These are phyloP conservation scores for Pedicia rivosa DNA, from an alignment of 2,888 invertebrate genomes.

Conservation along the genomic window DNA sequence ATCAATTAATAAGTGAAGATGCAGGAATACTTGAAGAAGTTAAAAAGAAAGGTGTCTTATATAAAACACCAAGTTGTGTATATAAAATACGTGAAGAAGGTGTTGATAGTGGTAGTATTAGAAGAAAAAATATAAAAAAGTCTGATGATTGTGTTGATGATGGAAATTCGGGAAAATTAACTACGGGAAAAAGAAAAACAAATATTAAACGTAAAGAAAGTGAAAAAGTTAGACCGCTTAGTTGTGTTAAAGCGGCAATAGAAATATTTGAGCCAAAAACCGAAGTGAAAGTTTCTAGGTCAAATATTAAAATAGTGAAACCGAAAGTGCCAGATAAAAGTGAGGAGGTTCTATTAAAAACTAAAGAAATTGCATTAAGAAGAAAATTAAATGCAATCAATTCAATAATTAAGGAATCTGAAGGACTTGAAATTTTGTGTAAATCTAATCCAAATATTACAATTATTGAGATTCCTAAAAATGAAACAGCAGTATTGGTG, in stretches of 20 bases:
- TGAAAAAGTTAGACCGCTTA: slow-evolving; percentile 29
- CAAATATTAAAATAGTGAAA: too few species aligned
- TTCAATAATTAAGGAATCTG: not conserved
- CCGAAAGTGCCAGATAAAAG: slow-evolving; percentile 25
- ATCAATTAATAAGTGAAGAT: slow-evolving; percentile 39
- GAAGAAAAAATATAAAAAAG: not conserved
- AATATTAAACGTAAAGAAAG: slow-evolving; percentile 22
- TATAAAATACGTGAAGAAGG: slow-evolving; percentile 27
- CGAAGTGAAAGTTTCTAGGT: too few species aligned
- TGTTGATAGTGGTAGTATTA: not conserved
- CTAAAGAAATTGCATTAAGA: slow-evolving; percentile 17
- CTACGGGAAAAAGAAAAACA: too few species aligned
- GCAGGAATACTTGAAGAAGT: slow-evolving; percentile 34
- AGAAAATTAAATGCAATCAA: slow-evolving; percentile 1
- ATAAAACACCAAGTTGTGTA: slow-evolving; percentile 26
- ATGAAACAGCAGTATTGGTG: too few species aligned
- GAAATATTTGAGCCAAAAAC: slow-evolving; percentile 25
- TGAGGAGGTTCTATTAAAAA: slow-evolving; percentile 21
- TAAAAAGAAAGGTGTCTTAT: slow-evolving; percentile 36
- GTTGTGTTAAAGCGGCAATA: slow-evolving; percentile 22
- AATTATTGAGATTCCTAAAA: slow-evolving; percentile 3
- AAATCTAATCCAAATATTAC: slow-evolving; percentile 4
- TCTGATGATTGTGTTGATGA: not conserved
- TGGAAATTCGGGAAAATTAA: too few species aligned
- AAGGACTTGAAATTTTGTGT: not conserved